phyloP scores from a whole-genome alignment of 64 coral and sea anemone genomes.

The Montipora cactus region DNA sequence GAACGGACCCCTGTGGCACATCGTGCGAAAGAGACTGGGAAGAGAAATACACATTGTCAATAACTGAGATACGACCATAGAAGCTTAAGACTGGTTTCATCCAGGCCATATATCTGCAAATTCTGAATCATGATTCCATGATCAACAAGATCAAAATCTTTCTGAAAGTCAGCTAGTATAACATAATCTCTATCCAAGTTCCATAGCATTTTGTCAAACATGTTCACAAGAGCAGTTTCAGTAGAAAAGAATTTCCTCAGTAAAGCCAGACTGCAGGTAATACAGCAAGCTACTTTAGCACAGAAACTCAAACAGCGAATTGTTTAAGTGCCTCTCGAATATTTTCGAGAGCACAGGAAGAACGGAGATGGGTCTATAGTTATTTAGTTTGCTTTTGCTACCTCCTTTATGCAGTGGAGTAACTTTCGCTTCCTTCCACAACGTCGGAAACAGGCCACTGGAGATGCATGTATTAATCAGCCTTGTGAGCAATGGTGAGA shows the following conservation, averaged over 20 bases:
- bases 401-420: neutral
- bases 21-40: too few relatives aligned
- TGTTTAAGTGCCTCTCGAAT: neutral
- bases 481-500: neutral
- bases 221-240: slow-evolving; percentile 16
- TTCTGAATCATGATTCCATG: neutral
- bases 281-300: neutral
- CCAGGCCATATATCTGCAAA: neutral
- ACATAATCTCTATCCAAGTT: slow-evolving; percentile 20
- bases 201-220: slow-evolving; percentile 21
- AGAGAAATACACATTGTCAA: too few relatives aligned
- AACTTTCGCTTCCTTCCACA: neutral
- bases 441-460: neutral
- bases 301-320: neutral
- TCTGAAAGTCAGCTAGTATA: slow-evolving; percentile 17
- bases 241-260: neutral
- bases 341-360: neutral
- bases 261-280: slow-evolving; percentile 1
- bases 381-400: neutral
- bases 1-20: too few relatives aligned
- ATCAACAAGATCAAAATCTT: slow-evolving; percentile 23
- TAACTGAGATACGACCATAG: too few relatives aligned
- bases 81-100: too few relatives aligned
- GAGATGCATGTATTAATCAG: neutral
- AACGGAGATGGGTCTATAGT: neutral